phyloP scores from a whole-genome alignment of 2,797 vertebrate genomes.

The Vireo griseus region DNA sequence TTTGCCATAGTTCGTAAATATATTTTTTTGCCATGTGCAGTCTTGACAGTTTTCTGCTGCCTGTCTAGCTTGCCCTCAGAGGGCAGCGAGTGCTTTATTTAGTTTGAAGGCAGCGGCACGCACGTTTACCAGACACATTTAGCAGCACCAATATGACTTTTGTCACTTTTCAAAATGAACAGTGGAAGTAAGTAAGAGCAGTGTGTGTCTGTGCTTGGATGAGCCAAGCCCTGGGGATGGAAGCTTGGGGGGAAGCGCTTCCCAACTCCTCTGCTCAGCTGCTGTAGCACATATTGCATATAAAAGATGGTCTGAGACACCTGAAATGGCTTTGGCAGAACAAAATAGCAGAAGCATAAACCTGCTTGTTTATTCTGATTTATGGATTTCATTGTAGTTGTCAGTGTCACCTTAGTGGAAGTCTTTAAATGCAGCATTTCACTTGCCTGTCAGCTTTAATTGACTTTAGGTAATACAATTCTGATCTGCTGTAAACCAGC shows the following conservation, averaged over 20 bases:
- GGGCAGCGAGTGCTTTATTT: background rate
- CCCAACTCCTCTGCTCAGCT: background rate
- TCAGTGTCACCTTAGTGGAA: background rate
- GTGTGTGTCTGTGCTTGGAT: accelerated
- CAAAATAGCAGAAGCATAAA: background rate
- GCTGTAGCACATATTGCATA: accelerated
- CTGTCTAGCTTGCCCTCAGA: background rate
- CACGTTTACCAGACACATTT: accelerated
- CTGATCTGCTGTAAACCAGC: background rate
- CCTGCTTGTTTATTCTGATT: background rate
- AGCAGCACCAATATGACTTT: background rate
- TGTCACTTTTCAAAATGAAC: background rate
- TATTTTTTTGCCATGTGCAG: background rate
- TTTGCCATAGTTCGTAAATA: background rate
- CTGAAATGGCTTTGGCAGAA: background rate
- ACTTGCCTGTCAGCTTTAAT: background rate
- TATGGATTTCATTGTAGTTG: background rate
- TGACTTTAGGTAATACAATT: background rate
- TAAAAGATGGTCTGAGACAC: background rate
- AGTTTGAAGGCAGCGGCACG: accelerated
- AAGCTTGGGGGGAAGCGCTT: background rate
- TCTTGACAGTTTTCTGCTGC: background rate
- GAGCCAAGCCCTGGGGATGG: background rate
- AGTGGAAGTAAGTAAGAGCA: background rate
- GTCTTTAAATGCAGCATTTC: background rate